Percentiles rank a stretch among this genome's conserved stretches.
Evolutionary conservation across 2,888 invertebrate species (phyloP).

Genomic region (Nyleta sp.): DNA sequence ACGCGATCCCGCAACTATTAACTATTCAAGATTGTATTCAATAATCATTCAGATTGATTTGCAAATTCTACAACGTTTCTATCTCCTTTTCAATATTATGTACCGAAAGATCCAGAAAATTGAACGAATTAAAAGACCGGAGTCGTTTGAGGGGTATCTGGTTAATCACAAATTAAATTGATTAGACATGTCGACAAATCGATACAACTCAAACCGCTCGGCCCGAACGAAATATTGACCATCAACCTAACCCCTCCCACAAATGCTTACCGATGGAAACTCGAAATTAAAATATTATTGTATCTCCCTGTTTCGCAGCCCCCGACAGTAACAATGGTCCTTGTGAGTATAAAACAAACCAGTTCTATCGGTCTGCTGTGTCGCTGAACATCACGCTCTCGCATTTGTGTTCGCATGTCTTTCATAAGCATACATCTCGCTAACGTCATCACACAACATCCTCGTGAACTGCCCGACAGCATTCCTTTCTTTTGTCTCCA

Average conservation of each 20-base stretch:
- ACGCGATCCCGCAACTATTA: conserved; percentile 23
- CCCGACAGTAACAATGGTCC: conserved; percentile 93
- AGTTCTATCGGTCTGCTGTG: conserved; percentile 81
- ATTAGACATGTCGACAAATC: conserved; percentile 5
- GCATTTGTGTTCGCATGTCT: conserved; percentile 69
- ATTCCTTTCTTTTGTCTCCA: no score
- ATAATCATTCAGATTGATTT: neutral
- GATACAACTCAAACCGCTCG: conserved; percentile 28
- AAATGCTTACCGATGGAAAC: conserved; percentile 58
- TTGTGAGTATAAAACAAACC: conserved; percentile 89
- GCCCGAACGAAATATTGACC: conserved; percentile 6
- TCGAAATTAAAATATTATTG: conserved; percentile 79
- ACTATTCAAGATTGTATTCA: conserved; percentile 4
- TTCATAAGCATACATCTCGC: conserved; percentile 56
- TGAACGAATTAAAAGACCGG: no score
- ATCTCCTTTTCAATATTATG: no score
- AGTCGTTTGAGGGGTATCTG: no score
- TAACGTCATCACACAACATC: conserved; percentile 3
- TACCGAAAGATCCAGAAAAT: no score
- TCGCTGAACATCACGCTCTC: conserved; percentile 75
- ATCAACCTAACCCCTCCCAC: conserved; percentile 35
- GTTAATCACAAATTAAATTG: no score
- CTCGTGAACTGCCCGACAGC: no score
- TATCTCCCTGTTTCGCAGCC: conserved; percentile 88
- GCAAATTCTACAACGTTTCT: neutral